Base-by-base conservation (phyloP, 2,888 invertebrate genomes). In the Helicoverpa assulta region DNA sequence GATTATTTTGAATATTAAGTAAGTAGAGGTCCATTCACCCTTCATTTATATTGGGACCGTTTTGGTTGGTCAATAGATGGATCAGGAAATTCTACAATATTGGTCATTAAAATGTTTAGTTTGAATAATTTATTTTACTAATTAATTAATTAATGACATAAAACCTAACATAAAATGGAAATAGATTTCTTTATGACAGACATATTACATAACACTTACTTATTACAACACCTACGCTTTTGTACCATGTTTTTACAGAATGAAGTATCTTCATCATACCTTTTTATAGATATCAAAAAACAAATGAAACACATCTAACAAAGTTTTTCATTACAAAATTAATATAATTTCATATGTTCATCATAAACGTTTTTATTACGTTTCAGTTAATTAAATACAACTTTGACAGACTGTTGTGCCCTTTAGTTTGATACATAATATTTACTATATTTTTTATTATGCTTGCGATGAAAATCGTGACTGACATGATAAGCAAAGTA, bases 1-100 rank as follows among this genome's bases (percentile, higher is more conserved):
- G 85, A 80, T 80, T 71, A 77, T 64, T 73, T 62, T 86, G 77
- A 86, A 83, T 81, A 86, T 86, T 85, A 83, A 83, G 21, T 85
- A 83, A 83, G 21, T 68, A 56, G 70, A 76, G 71, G 73, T 65
- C 76, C 63, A 56, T 68, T 62, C 54, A 40, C 43, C 50, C 55
- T 67, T 61, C 76, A 82, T 81, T 78, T 81, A 80, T 83, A 80
- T 83, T 80, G 83, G 77, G 83, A 80, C 78, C 37, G 56, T 68
- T 83, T 85, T 84, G 83, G 86, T 85, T 80, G 69, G 76, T 85
- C 84, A 76, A 80, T 81, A 80, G 62, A 69, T 55, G 61, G 65
- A 84, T 80, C 78, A 70, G 67, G 58, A 60, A 65, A 61, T 70
- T 75, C 67, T 83, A 80, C 71, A 78, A 78, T 83, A 40, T 33